Evolutionary conservation across 2,113 vertebrate genomes (phyloP), one percentile per base, ranked within the genome.

Genomic region (Xerus inauris): DNA sequence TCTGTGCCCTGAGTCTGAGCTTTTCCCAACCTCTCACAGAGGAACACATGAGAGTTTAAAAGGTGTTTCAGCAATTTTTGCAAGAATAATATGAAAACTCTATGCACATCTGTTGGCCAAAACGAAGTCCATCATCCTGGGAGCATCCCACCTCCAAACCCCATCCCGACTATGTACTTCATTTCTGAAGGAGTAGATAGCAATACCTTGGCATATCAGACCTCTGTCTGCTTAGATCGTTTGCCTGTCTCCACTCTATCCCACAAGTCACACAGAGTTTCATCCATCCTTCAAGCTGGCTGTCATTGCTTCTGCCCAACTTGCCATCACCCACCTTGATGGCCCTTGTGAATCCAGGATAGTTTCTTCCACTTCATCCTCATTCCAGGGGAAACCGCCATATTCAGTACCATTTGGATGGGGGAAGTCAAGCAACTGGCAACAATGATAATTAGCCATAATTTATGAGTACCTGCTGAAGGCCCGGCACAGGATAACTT

Each of bases 141-240:
- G 65, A 38, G 24, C 38, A 32, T 5, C 22, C 32, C 54, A 11
- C 4, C 30, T 54, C 79, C 32, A 24, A 42, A n/a, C 30, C 16
- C 35, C 51, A 28, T 3, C n/a, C n/a, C 30, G 7, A 1, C 28
- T n/a, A 35, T 2, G n/a, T 11, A 5, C 57, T 40, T n/a, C 51
- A 5, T 59, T 67, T 67, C 69, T 0, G 2, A 45, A 38, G 57
- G 38, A 14, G 19, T 3, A 28, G 47, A 57, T 12, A 6, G 75
- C 54, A 5, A 40, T 1, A 35, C 38, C 45, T 0, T 6, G 16
- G 7, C 42, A 16, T 2, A 0, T 30, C 1, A 6, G 51, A 76
- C n/a, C n/a, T n/a, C n/a, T 42, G 49, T 19, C 4, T 30, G 30
- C 38, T 45, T n/a, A 4, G 20, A n/a, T 22, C 22, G 14, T 8